phyloP scores from a whole-genome alignment of 1,140 invertebrate genomes.

The Euschistus heros region DNA sequence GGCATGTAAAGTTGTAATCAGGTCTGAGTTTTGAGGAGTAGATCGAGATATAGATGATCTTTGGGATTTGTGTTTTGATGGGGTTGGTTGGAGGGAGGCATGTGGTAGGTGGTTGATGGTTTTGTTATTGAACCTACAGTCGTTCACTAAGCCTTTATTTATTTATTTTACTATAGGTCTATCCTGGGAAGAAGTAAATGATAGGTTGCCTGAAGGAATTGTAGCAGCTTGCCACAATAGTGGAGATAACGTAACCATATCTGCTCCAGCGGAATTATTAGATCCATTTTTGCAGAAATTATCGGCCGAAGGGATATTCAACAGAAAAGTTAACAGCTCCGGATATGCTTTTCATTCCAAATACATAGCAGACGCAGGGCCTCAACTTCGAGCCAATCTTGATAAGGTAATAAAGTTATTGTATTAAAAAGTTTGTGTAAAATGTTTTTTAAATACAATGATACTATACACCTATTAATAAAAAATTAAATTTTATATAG shows the following conservation, averaged over 20 bases:
- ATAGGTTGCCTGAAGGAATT: conserved; percentile 61
- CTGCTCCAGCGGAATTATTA: conserved; percentile 65
- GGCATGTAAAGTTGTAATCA: too few species aligned
- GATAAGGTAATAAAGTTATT: conserved; percentile 44
- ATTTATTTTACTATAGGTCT: conserved; percentile 52
- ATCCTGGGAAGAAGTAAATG: conserved; percentile 73
- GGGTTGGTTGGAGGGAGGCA: too few species aligned
- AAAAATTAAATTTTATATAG: conserved; percentile 28
- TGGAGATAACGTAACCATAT: conserved; percentile 83
- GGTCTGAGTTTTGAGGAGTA: too few species aligned
- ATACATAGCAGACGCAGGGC: conserved; percentile 76
- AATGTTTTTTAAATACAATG: not conserved
- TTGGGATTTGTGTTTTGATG: too few species aligned
- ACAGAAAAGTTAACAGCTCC: conserved; percentile 76
- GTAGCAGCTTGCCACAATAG: conserved; percentile 89
- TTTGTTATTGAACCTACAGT: too few species aligned
- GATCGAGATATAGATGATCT: too few species aligned
- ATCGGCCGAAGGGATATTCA: conserved; percentile 72
- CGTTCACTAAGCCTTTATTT: too few species aligned
- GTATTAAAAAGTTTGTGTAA: not conserved
- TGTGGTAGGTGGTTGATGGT: too few species aligned
- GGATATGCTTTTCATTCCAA: conserved; percentile 91
- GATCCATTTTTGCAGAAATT: conserved; percentile 60
- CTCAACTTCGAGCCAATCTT: conserved; percentile 61
- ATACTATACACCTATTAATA: too few species aligned